Evolutionary conservation across 2,888 invertebrate species (phyloP).

Genomic region (Octodonta nipae): DNA sequence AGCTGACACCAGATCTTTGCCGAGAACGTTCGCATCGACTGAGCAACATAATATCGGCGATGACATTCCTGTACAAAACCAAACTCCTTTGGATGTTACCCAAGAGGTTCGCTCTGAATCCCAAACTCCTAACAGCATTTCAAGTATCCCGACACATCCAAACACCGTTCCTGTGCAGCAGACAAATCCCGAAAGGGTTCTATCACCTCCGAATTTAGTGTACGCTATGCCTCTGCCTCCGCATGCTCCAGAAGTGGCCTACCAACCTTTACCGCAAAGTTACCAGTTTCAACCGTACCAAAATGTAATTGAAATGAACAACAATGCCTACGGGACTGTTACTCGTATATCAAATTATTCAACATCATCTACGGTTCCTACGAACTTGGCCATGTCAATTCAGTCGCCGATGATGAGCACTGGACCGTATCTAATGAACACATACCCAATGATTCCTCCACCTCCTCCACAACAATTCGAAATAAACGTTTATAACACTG

Average conservation of each 20-base stretch:
- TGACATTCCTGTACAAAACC: no score
- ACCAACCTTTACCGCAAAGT: no score
- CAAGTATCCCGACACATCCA: neutral
- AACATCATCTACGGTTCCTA: slow-evolving; percentile 5
- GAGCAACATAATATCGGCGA: no score
- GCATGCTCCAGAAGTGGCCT: slow-evolving; percentile 7
- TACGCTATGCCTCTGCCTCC: slow-evolving; percentile 13
- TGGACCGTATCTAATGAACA: slow-evolving; percentile 8
- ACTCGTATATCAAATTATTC: slow-evolving; percentile 10
- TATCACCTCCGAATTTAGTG: no score
- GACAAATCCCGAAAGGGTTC: no score
- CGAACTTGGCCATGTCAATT: slow-evolving; percentile 9
- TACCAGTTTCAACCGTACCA: slow-evolving; percentile 1
- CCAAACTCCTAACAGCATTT: neutral
- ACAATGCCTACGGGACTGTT: slow-evolving; percentile 5
- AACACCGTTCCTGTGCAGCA: no score
- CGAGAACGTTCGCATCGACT: slow-evolving; percentile 1
- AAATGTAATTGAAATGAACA: slow-evolving; percentile 6
- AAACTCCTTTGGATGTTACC: no score
- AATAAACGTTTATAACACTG: slow-evolving; percentile 21
- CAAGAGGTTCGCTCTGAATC: neutral
- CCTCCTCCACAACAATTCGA: slow-evolving; percentile 16
- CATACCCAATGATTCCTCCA: slow-evolving; percentile 9
- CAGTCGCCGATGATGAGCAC: slow-evolving; percentile 10
- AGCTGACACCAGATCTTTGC: slow-evolving; percentile 20